Percentiles rank a stretch among this genome's conserved stretches.
Conservation (phyloP, 2,888 invertebrate genomes). For the Nomada lathburiana region DNA sequence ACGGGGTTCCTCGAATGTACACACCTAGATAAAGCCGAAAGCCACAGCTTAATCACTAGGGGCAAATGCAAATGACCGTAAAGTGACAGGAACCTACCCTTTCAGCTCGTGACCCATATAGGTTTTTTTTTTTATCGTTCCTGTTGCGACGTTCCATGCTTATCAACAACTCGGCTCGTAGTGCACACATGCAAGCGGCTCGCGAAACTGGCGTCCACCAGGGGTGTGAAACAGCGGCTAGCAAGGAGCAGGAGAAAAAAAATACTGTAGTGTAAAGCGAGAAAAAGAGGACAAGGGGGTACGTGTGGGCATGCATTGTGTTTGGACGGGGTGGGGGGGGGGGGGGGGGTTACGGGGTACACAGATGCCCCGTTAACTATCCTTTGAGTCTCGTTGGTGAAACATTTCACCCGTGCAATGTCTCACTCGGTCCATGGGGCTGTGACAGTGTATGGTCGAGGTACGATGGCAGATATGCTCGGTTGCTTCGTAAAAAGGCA, state of each 20-base stretch:
- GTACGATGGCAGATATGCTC: constrained; percentile 68
- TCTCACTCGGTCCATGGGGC: constrained; percentile 71
- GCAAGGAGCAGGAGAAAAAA: constrained; percentile 2
- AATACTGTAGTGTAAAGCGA: not conserved
- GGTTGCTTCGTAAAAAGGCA: constrained; percentile 76
- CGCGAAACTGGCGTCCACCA: not conserved
- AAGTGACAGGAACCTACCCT: constrained; percentile 8
- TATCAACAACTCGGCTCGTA: constrained; percentile 9
- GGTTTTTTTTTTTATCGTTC: not conserved
- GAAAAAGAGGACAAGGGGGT: constrained; percentile 31
- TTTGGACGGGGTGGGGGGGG: constrained; percentile 13
- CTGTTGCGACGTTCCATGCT: constrained; percentile 8
- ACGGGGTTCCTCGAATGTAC: too few relatives aligned
- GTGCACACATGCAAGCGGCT: not conserved
- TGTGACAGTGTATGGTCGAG: constrained; percentile 63
- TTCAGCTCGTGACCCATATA: constrained; percentile 25
- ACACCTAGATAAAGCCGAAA: not conserved
- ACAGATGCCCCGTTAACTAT: constrained; percentile 73
- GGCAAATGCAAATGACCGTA: not conserved
- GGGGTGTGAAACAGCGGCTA: constrained; percentile 15
- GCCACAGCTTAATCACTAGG: not conserved
- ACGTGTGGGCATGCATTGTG: constrained; percentile 27
- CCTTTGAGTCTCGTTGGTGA: constrained; percentile 78
- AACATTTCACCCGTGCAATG: constrained; percentile 79
- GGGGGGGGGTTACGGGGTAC: constrained; percentile 39